Base-by-base conservation (phyloP, 2,888 invertebrate species). In the Patella depressa region DNA sequence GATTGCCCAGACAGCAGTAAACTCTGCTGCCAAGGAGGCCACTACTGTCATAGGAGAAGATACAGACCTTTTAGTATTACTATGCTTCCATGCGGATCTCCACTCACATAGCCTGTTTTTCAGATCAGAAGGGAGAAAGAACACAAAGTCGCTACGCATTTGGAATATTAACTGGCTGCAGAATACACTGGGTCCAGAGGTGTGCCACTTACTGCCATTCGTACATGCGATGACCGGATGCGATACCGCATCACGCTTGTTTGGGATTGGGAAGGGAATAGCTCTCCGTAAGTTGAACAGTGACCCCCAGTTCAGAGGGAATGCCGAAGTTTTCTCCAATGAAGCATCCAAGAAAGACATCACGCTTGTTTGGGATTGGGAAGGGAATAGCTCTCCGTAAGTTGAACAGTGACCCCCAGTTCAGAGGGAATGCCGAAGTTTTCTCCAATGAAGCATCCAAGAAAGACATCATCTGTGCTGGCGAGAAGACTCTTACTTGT, bases 1-100 rank as follows among this genome's bases (percentile, higher is more conserved):
- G 2, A 85, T 87, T 73, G 85, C 78, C 7, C 17, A 80, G 71
- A 86, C 81, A 34, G 83, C 82, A 0, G 34, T 85, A 11, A 19
- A 73, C 3, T 57, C 15, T 70, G 78, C 85, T 19, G 45, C 14
- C 4, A 69, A 34, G 29, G 14, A 15, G 5, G 15, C 14, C 57
- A 83, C 80, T 53, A 69, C 15, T 29, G 24, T 78, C n/a, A 53
- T 82, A 72, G 82, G 77, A 54, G 76, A 83, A 76, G 79, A 86
- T 71, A 83, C 81, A 15, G 82, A 83, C 73, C 45, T 82, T 9
- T 74, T 84, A 0, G 80, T 83, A 24, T 72, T 84, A 2, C 73
- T 83, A 3, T 77, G 74, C 19, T 69, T 54, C 70, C 75, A 80
- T 72, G 72, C 71, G 14, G n/a, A 70, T 14, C 59, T n/a, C 15